Conservation (phyloP, 2,797 vertebrate genomes). For the Podarcis siculus region DNA sequence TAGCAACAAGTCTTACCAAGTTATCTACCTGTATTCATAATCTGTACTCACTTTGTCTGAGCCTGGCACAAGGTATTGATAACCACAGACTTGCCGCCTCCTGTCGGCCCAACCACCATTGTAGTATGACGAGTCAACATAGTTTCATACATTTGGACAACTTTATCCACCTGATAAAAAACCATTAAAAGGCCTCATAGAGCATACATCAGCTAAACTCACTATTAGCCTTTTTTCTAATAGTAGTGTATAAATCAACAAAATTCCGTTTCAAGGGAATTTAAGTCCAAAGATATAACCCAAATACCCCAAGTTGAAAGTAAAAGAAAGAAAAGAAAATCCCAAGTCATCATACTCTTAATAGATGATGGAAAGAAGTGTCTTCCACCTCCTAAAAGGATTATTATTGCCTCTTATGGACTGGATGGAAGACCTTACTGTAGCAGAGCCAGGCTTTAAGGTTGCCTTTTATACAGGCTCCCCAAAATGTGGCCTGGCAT, state of each 20-base stretch:
- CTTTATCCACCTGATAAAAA: slow-evolving; percentile 91
- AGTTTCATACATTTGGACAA: slow-evolving; percentile 97
- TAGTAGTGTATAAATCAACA: background rate
- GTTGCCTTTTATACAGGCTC: background rate
- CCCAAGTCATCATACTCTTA: background rate
- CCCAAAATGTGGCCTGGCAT: background rate
- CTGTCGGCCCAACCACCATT: slow-evolving; percentile 96
- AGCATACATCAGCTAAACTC: background rate
- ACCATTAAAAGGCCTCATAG: background rate
- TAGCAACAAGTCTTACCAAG: background rate
- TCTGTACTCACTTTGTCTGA: slow-evolving; percentile 88
- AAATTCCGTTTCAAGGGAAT: background rate
- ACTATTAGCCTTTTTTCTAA: background rate
- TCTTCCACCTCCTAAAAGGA: no score
- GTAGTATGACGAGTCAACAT: slow-evolving; percentile 98
- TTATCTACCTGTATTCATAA: background rate
- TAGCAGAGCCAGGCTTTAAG: background rate
- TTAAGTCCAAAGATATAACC: no score
- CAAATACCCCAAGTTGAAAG: background rate
- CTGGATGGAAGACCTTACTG: background rate
- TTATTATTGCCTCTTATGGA: background rate
- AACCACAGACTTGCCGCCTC: slow-evolving; percentile 96
- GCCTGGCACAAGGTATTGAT: slow-evolving; percentile 94
- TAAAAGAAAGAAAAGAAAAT: background rate
- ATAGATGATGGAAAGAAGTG: background rate